A percentile compares a stretch with the other conserved stretches of the same genome.
phyloP scores from a whole-genome alignment of 1,140 invertebrate genomes.

The Heterodera schachtii region DNA sequence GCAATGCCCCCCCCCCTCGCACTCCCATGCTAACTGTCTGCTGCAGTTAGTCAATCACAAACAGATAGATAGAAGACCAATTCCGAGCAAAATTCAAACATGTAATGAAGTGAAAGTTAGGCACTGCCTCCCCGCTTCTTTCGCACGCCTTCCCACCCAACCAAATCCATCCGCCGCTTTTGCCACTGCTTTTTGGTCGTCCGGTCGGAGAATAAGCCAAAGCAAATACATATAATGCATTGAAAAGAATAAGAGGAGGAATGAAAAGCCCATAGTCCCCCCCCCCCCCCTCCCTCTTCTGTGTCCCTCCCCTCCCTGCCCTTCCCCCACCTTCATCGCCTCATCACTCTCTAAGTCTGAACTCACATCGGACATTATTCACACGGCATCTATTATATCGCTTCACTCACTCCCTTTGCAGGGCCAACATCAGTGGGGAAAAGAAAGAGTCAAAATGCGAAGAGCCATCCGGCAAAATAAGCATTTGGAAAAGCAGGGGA shows the following conservation, averaged over 20 bases:
- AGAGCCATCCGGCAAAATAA: not conserved
- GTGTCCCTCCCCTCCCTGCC: not conserved
- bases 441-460: slow-evolving; percentile 2
- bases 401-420: not conserved
- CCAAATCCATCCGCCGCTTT: not conserved
- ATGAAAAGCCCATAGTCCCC: not conserved
- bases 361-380: slow-evolving; percentile 16
- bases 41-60: not conserved
- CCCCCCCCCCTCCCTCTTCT: no score
- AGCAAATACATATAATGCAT: slow-evolving; percentile 3
- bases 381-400: slow-evolving; percentile 19
- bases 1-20: not conserved
- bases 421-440: not conserved
- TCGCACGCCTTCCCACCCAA: not conserved
- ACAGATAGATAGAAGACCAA: not conserved
- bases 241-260: slow-evolving; percentile 1
- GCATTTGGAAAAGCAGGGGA: not conserved
- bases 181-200: not conserved
- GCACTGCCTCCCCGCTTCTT: not conserved
- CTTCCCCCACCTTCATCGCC: not conserved
- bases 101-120: slow-evolving; percentile 1
- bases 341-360: slow-evolving; percentile 4
- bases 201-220: not conserved
- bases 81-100: not conserved
- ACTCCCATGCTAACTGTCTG: not conserved